Base-by-base conservation (phyloP, 2,888 invertebrate genomes). In the Drosophila rellima region DNA sequence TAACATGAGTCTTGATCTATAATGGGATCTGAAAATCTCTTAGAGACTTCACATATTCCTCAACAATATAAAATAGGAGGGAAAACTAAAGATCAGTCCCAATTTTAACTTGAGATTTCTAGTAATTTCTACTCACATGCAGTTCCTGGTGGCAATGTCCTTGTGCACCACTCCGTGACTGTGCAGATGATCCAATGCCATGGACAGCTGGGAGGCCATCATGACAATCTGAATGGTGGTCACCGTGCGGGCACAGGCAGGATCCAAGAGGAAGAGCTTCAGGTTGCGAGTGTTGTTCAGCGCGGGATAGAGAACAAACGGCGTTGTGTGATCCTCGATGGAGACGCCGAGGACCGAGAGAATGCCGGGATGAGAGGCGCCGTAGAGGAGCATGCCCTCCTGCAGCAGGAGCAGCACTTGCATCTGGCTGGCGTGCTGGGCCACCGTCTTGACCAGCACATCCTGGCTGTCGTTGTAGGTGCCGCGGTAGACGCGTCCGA, bases 121-220 rank as follows among this genome's bases (percentile, higher is more conserved):
- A 1, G 8, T 18, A 2, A 2, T 29, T 51, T 48, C 26, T 83
- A 92, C 96, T 95, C 94, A 97, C 97, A 97, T 95, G 93, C 97
- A 98, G 93, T 98, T 98, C 90, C 98, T 95, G 18, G 97, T 95
- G 11, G 98, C 98, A 60, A 98, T 94, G 92, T 98, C 98, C 91
- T 96, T 96, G 92, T 98, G 98, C 62, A 98, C 94, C 48, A 98
- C 94, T 62, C 96, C 95, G 87, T 97, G 96, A 51, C 96, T 96
- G 90, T 98, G 98, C 78, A 98, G 94, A 92, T 96, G 98, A 75
- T 96, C 96, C 50, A 98, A 93, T 0, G 97, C 98, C 80, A 96
- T 94, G 18, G 97, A 95, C 59, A 97, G 94, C 92, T 98, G 98
- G 5, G 96, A 96, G 0, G 96, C 96, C 93, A 97, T 94, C 90